Evolutionary conservation across 64 coral and sea anemone genomes (phyloP).

Genomic region (Pocillopora damicornis): DNA sequence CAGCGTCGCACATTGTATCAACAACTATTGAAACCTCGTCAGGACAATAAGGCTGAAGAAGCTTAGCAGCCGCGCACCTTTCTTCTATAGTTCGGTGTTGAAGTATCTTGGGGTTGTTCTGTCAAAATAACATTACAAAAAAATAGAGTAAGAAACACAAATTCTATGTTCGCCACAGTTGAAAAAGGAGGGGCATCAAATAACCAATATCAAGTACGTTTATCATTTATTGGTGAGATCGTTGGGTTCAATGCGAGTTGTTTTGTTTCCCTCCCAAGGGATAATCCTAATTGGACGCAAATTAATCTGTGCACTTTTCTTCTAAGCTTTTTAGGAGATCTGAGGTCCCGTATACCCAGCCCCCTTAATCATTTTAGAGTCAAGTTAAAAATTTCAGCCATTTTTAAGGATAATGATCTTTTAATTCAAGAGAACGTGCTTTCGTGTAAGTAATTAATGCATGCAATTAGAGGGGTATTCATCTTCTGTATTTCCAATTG

Average conservation of each 20-base stretch:
- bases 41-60: slow-evolving; percentile 15
- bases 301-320: not conserved
- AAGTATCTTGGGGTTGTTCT: slow-evolving; percentile 54
- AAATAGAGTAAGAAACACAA: not conserved
- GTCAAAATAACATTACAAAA: not conserved
- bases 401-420: too few species aligned
- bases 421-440: too few species aligned
- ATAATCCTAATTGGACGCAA: not conserved
- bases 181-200: not conserved
- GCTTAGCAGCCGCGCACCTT: slow-evolving; percentile 48
- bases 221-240: not conserved
- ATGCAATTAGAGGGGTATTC: not conserved
- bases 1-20: slow-evolving; percentile 64
- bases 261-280: not conserved
- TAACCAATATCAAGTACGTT: not conserved
- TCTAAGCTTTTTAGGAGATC: too few species aligned
- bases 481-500: not conserved
- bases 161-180: too few species aligned
- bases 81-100: slow-evolving; percentile 36
- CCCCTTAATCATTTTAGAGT: too few species aligned
- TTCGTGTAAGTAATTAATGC: slow-evolving; percentile 11
- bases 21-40: slow-evolving; percentile 33
- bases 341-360: too few species aligned
- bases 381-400: too few species aligned
- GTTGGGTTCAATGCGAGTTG: not conserved